Percentiles rank a stretch among this genome's conserved stretches.
phyloP scores from a whole-genome alignment of 2,888 invertebrate genomes.

The Noctua janthina region DNA sequence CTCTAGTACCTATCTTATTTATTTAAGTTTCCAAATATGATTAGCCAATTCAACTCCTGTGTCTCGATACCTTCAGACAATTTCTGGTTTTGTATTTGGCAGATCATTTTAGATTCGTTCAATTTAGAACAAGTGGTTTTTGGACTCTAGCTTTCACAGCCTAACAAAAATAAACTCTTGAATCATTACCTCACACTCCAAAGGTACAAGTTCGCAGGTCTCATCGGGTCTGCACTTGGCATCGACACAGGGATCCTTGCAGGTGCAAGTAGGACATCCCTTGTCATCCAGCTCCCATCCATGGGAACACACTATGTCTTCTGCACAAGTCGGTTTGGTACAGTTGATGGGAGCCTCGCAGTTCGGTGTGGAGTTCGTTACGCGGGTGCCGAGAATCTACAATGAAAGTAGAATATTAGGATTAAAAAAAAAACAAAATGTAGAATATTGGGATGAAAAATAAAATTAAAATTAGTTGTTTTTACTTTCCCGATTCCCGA shows the following conservation, averaged over 20 bases:
- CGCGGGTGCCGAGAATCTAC: constrained; percentile 91
- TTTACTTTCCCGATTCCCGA: too few species aligned
- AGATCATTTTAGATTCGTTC: not conserved
- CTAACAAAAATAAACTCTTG: too few species aligned
- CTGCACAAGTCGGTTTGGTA: constrained; percentile 78
- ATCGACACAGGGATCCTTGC: constrained; percentile 94
- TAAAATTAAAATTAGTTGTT: too few species aligned
- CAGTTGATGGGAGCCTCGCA: constrained; percentile 81
- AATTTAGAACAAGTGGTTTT: not conserved
- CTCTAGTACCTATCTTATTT: too few species aligned
- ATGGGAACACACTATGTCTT: constrained; percentile 77
- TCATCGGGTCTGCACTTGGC: constrained; percentile 92
- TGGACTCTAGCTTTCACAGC: too few species aligned
- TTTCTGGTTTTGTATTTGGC: too few species aligned
- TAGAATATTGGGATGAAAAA: too few species aligned
- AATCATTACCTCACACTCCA: constrained; percentile 83
- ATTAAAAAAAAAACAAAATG: not conserved
- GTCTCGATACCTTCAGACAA: too few species aligned
- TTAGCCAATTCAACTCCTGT: too few species aligned
- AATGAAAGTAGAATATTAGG: not conserved
- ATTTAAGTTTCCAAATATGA: too few species aligned
- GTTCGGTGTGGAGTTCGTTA: constrained; percentile 90
- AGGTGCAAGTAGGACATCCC: constrained; percentile 94
- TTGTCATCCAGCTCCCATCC: constrained; percentile 83
- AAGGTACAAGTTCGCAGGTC: constrained; percentile 84